Evolutionary conservation across 2,888 invertebrate species (phyloP).

Genomic region (Hymenopus coronatus): DNA sequence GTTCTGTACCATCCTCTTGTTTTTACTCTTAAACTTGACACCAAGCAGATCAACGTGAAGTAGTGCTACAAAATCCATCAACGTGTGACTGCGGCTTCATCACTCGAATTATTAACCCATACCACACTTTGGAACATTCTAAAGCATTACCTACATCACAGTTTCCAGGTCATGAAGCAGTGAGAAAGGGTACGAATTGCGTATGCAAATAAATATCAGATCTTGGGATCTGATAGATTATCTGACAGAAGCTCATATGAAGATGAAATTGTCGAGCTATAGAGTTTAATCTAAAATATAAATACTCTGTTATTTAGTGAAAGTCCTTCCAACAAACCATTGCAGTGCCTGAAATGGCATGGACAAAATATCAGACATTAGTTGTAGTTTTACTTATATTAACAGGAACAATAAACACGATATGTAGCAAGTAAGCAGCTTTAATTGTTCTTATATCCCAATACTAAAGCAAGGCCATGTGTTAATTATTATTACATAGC

Average conservation of each 20-base stretch:
- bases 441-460: not conserved
- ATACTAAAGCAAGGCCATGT: not conserved
- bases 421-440: constrained; percentile 72
- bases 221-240: no score
- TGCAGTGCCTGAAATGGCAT: constrained; percentile 56
- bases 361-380: constrained; percentile 67
- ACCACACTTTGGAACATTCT: no score
- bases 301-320: not conserved
- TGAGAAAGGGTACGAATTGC: no score
- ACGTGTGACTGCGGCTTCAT: no score
- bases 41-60: no score
- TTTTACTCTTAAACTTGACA: no score
- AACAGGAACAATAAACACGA: constrained; percentile 84
- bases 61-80: no score
- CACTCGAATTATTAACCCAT: no score
- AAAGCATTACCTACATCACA: no score
- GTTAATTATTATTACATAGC: not conserved
- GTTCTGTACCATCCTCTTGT: no score
- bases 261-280: not conserved
- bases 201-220: no score
- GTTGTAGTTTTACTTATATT: constrained; percentile 73
- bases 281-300: not conserved
- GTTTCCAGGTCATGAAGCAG: no score
- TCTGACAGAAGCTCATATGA: not conserved
- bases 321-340: not conserved